phyloP scores from a whole-genome alignment of 1,140 invertebrate genomes.

The Bombus fervidus region DNA sequence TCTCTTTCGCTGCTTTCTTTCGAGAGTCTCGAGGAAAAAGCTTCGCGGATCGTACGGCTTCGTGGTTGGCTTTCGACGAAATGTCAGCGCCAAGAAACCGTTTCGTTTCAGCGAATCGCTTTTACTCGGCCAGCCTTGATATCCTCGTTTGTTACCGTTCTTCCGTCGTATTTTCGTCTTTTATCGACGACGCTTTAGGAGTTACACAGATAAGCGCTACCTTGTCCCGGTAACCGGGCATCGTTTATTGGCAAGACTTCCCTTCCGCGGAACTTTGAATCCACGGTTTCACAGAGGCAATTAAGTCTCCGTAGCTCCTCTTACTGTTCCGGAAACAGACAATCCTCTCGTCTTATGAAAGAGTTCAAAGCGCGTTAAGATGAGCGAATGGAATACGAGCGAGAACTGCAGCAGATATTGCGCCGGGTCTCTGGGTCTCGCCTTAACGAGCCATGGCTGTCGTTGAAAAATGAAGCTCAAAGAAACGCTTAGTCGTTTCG shows the following conservation, averaged over 20 bases:
- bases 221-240: background rate
- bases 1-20: constrained; percentile 22
- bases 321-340: background rate
- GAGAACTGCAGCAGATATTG: constrained; percentile 21
- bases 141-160: constrained; percentile 13
- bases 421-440: background rate
- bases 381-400: background rate
- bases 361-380: constrained; percentile 22
- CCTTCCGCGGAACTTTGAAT: background rate
- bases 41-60: background rate
- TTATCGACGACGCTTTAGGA: constrained; percentile 15
- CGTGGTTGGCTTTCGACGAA: constrained; percentile 1
- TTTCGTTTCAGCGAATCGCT: constrained; percentile 18
- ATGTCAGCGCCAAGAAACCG: background rate
- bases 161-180: background rate
- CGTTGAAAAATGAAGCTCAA: constrained; percentile 37
- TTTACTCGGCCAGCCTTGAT: background rate
- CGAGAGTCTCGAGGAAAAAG: constrained; percentile 49
- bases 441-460: background rate
- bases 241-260: constrained; percentile 2
- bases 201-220: background rate
- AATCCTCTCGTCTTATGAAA: constrained; percentile 8
- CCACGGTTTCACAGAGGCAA: background rate
- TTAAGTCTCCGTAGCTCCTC: background rate
- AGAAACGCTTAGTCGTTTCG: constrained; percentile 8